Conservation (phyloP, 2,797 vertebrate species). For the Microctenopoma lineatum region DNA sequence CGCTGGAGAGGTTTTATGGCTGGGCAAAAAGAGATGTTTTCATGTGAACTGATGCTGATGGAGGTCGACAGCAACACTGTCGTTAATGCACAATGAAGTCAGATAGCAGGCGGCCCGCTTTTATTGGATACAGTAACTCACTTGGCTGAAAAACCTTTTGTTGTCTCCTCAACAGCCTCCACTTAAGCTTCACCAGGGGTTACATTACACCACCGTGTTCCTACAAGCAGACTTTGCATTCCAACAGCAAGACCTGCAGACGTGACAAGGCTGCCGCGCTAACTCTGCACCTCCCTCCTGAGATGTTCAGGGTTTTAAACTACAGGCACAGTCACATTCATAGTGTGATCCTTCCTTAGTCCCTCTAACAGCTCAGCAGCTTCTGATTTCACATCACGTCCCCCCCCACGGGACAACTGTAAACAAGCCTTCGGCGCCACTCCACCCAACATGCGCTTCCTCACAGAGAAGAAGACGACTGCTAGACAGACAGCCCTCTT, state of each 20-base stretch:
- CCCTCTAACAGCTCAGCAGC: conserved; percentile 50
- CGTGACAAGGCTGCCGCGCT: conserved; percentile 35
- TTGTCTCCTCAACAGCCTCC: conserved; percentile 28
- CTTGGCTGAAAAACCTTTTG: conserved; percentile 41
- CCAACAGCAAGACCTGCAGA: conserved; percentile 39
- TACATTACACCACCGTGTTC: conserved; percentile 26
- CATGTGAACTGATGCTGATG: conserved; percentile 37
- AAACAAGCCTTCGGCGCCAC: conserved; percentile 67
- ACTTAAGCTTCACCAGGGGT: conserved; percentile 42
- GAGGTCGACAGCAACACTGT: conserved; percentile 40
- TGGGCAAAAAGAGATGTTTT: conserved; percentile 32
- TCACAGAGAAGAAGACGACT: conserved; percentile 48
- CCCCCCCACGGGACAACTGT: conserved; percentile 48
- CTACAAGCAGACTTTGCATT: conserved; percentile 34
- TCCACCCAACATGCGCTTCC: conserved; percentile 38
- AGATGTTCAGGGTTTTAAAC: conserved; percentile 52
- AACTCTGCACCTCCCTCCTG: conserved; percentile 45
- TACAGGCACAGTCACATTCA: conserved; percentile 38
- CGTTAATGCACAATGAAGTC: conserved; percentile 57
- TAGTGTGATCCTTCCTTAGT: conserved; percentile 45
- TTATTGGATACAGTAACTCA: conserved; percentile 27
- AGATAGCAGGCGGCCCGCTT: conserved; percentile 23
- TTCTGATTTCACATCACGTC: conserved; percentile 46
- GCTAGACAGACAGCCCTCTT: conserved; percentile 42
- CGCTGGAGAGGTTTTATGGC: conserved; percentile 44